phyloP scores from a whole-genome alignment of 2,888 invertebrate species.

The Helobdella robusta region DNA sequence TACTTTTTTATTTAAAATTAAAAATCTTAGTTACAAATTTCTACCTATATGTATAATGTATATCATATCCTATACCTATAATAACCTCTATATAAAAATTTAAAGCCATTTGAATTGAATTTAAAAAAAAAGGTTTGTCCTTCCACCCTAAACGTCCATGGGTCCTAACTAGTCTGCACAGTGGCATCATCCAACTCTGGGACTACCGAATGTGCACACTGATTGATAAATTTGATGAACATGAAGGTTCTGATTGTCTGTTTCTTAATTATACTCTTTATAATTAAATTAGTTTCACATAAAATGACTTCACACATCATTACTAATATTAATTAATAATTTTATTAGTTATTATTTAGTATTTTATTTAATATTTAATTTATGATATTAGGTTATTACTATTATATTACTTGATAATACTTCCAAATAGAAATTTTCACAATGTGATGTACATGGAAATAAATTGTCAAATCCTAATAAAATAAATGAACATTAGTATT shows the following conservation, averaged over 20 bases:
- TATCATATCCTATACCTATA: no score
- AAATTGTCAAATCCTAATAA: no score
- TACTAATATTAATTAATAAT: no score
- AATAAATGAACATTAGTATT: no score
- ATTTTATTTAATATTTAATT: background rate
- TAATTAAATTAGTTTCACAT: background rate
- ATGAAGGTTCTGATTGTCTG: conserved; percentile 63
- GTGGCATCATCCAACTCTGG: conserved; percentile 96
- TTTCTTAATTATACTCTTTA: background rate
- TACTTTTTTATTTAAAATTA: no score
- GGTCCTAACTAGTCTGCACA: conserved; percentile 86
- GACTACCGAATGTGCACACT: conserved; percentile 99
- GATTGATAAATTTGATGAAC: conserved; percentile 97
- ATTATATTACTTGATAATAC: conserved; percentile 11
- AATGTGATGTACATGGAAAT: background rate
- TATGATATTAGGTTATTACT: background rate
- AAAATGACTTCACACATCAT: background rate
- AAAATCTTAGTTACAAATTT: no score
- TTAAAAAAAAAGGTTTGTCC: conserved; percentile 59
- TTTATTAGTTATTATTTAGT: no score
- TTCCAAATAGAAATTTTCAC: conserved; percentile 8
- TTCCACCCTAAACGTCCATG: conserved; percentile 97
- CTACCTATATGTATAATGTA: no score
- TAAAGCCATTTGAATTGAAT: background rate
- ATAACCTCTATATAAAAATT: background rate